Base-by-base conservation (phyloP, 2,888 invertebrate species). In the Conistra vaccinii region DNA sequence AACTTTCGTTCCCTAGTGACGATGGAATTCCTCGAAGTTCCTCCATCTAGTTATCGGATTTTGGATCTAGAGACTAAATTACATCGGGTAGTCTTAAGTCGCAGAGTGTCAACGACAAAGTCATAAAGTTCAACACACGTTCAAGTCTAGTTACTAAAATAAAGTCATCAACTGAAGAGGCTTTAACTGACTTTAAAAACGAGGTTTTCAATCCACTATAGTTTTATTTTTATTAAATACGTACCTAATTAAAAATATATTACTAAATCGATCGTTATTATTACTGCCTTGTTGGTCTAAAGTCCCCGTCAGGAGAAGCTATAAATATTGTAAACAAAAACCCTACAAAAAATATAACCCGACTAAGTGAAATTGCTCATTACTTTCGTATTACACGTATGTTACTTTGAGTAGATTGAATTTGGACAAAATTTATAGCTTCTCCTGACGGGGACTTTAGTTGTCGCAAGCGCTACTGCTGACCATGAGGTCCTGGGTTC, bases 91-190 rank as follows among this genome's bases (percentile, higher is more conserved):
- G 51, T 53, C 26, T 7, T 39, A 10, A 23, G 29, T 17, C 32
- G 0, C 20, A 17, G 20, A 35, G 23, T 42, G n/a, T 39, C 39
- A 42, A 26, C 12, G 26, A 42, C 26, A 20, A 42, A 35, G 17
- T 68, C 35, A 26, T 9, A 35, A 51, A 68, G 65, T 65, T 63
- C 68, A 17, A 42, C 17, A 39, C 14, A 62, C 23, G 23, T 39
- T 23, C 17, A 51, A 17, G 3, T 26, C 20, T 20, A 26, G 26
- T 62, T 20, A 26, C 26, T 62, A 20, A 6, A 42, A 26, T 10
- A 9, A 17, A n/a, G 35, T 35, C 9, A 17, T 39, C 9, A 62
- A 20, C n/a, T 39, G 10, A 62, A n/a, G 20, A 20, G 17, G 61
- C 5, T 14, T n/a, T 35, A 35, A 35, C 35, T 61, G 14, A 35